Evolutionary conservation across 2,797 vertebrate genomes (phyloP), one percentile per base, ranked within the genome.

Genomic region (Gymnothorax reevesii): DNA sequence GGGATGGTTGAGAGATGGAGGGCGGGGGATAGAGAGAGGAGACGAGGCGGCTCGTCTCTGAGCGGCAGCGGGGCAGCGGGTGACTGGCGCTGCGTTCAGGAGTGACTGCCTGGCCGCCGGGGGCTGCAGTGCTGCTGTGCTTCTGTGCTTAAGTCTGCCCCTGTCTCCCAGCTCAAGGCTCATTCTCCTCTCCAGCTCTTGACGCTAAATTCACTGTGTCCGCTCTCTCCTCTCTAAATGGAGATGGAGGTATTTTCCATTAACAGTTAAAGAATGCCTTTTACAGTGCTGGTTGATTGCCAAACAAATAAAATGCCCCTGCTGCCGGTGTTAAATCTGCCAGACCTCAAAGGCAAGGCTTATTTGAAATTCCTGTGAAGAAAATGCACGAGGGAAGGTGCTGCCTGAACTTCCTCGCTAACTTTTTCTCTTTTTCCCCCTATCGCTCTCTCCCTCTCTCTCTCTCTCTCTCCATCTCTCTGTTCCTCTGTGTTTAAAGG

Each of bases 161-260:
- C 27, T 22, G 4, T 75, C 3, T 33, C 27, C 71, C 15, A 33
- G 71, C 71, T 2, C 3, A n/a, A n/a, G n/a, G n/a, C n/a, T 1
- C 25, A 42, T n/a, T 25, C 17, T 22, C 66, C n/a, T 69, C 66
- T 69, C 22, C 25, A 7, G 10, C 22, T 22, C 66, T 25, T 52
- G 15, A 20, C 52, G 66, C 20, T 79, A 54, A 79, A 54, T 54
- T 52, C 75, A 54, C 75, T 20, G 75, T 54, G 75, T 52, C 75
- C 20, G 17, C 2, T 54, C 75, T 66, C 49, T 52, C 49, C 13
- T 55, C 10, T 54, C 8, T 52, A 54, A 79, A 54, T 75, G 71
- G 25, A 42, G 71, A 75, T 52, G 42, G 42, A 79, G 15, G 49
- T 79, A 54, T 79, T 79, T 79, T n/a, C 75, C 75, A 79, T 79